Conservation (phyloP, 2,797 vertebrate species). For the Sebastes melanostomus region DNA sequence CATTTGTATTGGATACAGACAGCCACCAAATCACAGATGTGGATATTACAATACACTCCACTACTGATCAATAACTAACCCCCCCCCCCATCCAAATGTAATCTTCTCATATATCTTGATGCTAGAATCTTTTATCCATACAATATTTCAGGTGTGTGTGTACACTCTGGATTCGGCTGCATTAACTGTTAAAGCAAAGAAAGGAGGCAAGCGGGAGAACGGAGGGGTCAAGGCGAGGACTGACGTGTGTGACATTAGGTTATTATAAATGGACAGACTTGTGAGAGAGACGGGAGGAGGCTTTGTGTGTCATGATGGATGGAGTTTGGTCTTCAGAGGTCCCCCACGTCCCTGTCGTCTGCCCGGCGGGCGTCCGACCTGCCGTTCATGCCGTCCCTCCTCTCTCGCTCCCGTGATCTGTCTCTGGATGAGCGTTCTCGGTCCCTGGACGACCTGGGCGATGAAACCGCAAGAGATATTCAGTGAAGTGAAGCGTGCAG, state of each 20-base stretch:
- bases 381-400: conserved; percentile 90
- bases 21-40: conserved; percentile 53
- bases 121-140: conserved; percentile 34
- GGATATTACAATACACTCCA: conserved; percentile 50
- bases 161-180: conserved; percentile 40
- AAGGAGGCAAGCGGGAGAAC: conserved; percentile 45
- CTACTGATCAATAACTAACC: conserved; percentile 49
- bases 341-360: conserved; percentile 92
- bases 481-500: background rate
- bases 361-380: conserved; percentile 86
- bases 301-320: conserved; percentile 38
- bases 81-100: conserved; percentile 19
- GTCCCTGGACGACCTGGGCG: conserved; percentile 86
- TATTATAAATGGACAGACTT: conserved; percentile 52
- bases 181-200: conserved; percentile 56
- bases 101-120: conserved; percentile 22
- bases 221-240: conserved; percentile 45
- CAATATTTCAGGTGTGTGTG: conserved; percentile 26
- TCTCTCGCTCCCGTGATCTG: conserved; percentile 81
- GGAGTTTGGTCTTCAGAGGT: conserved; percentile 85
- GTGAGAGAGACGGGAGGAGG: conserved; percentile 48
- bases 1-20: conserved; percentile 49
- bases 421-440: conserved; percentile 88
- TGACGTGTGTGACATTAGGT: conserved; percentile 35
- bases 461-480: fast-evolving